These are phyloP conservation scores for Aromia moschata DNA, from an alignment of 2,888 invertebrate species.

Conservation along the genomic window DNA sequence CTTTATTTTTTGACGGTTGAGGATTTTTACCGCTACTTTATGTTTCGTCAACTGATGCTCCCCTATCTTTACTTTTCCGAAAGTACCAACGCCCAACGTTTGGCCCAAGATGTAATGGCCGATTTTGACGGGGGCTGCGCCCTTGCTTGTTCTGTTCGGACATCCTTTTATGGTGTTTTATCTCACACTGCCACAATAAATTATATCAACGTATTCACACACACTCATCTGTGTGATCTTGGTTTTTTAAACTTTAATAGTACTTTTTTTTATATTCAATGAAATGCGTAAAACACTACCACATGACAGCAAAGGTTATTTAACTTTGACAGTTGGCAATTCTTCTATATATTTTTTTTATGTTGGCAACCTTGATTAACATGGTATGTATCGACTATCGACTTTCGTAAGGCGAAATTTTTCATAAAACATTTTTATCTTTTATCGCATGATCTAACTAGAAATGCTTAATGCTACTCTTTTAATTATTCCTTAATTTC, in stretches of 20 bases:
- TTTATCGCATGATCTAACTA: no score
- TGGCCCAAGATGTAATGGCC: conserved; percentile 97
- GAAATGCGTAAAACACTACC: conserved; percentile 4
- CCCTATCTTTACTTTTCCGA: conserved; percentile 99
- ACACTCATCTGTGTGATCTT: conserved; percentile 10
- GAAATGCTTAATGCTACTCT: no score
- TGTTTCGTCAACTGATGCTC: conserved; percentile 97
- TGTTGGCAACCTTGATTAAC: no score
- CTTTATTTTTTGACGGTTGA: conserved; percentile 98
- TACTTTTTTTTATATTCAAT: background rate
- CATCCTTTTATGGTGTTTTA: conserved; percentile 33
- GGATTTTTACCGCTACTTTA: conserved; percentile 98
- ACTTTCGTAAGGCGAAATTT: no score
- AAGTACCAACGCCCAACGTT: conserved; percentile 96
- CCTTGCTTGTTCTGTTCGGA: conserved; percentile 43
- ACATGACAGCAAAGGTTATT: background rate
- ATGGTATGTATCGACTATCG: no score
- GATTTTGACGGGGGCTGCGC: conserved; percentile 87
- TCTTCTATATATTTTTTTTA: no score
- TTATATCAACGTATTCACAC: background rate
- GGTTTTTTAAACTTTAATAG: background rate
- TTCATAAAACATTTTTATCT: no score
- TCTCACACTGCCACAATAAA: conserved; percentile 14
- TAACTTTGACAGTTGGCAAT: background rate
- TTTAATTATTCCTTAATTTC: no score